Evolutionary conservation across 2,888 invertebrate genomes (phyloP).

Genomic region (Cyaniris semiargus): DNA sequence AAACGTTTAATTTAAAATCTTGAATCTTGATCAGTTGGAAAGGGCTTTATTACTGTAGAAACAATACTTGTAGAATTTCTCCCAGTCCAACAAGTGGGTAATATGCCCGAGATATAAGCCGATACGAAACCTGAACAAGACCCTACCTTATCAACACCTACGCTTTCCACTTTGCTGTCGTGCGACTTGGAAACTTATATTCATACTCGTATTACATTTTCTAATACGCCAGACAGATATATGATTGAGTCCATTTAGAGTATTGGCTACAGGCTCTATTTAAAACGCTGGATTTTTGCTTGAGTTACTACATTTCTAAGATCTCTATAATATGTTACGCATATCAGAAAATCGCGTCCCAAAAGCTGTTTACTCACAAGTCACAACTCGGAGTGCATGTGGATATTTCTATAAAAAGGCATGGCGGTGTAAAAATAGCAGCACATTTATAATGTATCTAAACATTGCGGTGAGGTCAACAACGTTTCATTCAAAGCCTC

Average conservation of each 20-base stretch:
- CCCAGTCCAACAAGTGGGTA: conserved; percentile 36
- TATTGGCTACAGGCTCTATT: background rate
- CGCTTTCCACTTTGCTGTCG: conserved; percentile 55
- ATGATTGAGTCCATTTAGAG: background rate
- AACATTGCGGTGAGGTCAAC: conserved; percentile 29
- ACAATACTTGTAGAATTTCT: conserved; percentile 35
- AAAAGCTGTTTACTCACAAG: background rate
- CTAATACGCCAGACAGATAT: background rate
- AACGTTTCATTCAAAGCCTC: conserved; percentile 49
- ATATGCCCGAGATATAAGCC: conserved; percentile 47
- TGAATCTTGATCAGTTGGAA: background rate
- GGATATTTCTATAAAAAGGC: conserved; percentile 28
- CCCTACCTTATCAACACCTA: conserved; percentile 62
- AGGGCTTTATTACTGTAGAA: conserved; percentile 4
- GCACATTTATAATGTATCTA: conserved; percentile 24
- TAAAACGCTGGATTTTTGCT: background rate
- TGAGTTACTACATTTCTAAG: background rate
- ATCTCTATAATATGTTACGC: background rate
- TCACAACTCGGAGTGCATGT: background rate
- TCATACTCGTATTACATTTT: background rate
- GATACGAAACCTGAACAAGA: conserved; percentile 59
- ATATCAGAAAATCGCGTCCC: background rate
- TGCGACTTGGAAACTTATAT: conserved; percentile 34
- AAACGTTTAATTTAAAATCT: background rate
- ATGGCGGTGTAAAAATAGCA: background rate